Evolutionary conservation across 2,797 vertebrate genomes (phyloP), one percentile per base, ranked within the genome.

Genomic region (Danio tinwini): DNA sequence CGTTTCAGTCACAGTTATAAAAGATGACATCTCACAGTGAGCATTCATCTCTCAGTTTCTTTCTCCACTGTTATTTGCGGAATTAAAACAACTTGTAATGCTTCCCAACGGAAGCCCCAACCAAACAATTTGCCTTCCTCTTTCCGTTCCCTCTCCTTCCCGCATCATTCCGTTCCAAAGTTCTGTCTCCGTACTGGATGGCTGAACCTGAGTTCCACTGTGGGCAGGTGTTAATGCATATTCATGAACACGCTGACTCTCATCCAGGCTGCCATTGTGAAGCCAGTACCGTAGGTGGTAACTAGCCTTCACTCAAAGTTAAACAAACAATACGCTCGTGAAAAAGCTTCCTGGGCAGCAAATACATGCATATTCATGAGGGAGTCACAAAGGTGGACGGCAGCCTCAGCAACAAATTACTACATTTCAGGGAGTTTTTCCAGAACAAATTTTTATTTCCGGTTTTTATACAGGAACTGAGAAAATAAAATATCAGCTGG

Each of bases 191-290:
- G 82, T 72, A 82, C 80, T 88, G 85, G 89, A 80, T 86, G 84
- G 82, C 75, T 85, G 79, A 87, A 84, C 82, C 82, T 78, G 82
- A 91, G 90, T 88, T 86, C 88, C 88, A 88, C 82, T 75, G 83
- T 88, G 87, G 90, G 86, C 92, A 93, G 92, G 91, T 93, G 92
- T 88, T 86, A 73, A 90, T 94, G 92, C 92, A 94, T 94, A 94
- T 94, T 94, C 92, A 94, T 93, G 90, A 86, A 29, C 7, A 13
- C 11, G 29, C 71, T 64, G 73, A 59, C 86, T 85, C 82, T 83
- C 70, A 81, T 85, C 90, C 82, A 88, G 84, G 40, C 77, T 83
- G 80, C 85, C 82, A 88, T 88, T 88, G 85, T 88, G 86, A 78
- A 83, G 82, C 76, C 62, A 71, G 59, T 80, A 71, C 78, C 62